phyloP scores from a whole-genome alignment of 2,888 invertebrate species.

The Hyppa rectilinea region DNA sequence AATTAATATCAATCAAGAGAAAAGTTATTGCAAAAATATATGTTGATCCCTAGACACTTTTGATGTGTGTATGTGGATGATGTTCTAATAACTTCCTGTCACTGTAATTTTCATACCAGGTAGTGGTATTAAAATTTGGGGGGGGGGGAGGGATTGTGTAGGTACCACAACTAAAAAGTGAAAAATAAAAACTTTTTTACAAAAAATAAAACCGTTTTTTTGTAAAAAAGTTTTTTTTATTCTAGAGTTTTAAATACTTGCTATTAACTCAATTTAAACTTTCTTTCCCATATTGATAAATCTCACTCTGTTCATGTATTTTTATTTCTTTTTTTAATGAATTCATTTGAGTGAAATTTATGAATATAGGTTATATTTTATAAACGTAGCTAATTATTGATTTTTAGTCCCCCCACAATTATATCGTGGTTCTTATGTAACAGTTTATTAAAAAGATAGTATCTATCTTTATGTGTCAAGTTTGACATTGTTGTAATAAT shows the following conservation, averaged over 20 bases:
- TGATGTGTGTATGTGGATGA: no score
- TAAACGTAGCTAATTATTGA: background rate
- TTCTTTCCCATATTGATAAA: background rate
- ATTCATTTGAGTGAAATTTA: background rate
- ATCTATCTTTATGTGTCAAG: conserved; percentile 67
- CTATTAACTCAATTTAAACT: background rate
- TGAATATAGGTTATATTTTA: background rate
- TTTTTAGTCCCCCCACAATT: conserved; percentile 2
- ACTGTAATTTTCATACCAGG: no score
- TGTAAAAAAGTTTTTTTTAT: no score
- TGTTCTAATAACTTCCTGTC: no score
- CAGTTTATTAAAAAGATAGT: conserved; percentile 58
- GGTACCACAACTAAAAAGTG: no score
- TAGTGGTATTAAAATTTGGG: no score
- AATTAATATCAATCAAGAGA: no score
- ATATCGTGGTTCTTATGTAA: conserved; percentile 13
- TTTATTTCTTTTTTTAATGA: background rate
- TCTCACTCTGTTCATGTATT: background rate
- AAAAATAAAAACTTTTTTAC: no score
- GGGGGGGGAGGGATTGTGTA: no score
- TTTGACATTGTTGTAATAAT: conserved; percentile 54
- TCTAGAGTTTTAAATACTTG: background rate
- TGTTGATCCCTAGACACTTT: no score
- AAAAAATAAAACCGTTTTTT: no score
- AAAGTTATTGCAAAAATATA: no score